phyloP scores from a whole-genome alignment of 2,888 invertebrate genomes.

The Allygus modestus region DNA sequence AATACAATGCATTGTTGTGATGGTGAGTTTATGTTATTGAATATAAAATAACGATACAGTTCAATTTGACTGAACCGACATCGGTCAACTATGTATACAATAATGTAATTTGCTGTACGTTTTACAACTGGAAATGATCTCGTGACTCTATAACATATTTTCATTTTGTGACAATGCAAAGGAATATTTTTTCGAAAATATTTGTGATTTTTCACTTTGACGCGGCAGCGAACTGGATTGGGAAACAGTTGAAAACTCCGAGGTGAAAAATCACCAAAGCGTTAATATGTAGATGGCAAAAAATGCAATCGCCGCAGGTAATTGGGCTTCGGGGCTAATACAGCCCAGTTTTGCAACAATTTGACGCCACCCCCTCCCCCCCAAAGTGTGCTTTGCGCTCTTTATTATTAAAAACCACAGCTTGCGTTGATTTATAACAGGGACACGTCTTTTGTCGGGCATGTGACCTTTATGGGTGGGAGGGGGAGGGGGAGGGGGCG shows the following conservation, averaged over 20 bases:
- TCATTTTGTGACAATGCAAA: no score
- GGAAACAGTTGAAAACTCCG: background rate
- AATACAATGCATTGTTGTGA: no score
- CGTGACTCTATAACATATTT: no score
- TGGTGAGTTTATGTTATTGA: no score
- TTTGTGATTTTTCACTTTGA: background rate
- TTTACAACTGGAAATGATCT: no score
- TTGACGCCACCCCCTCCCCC: conserved; percentile 6
- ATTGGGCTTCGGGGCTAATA: conserved; percentile 41
- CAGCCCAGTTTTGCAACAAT: conserved; percentile 49
- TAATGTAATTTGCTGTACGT: no score
- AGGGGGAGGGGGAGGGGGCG: background rate
- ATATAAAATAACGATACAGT: no score
- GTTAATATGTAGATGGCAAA: conserved; percentile 28
- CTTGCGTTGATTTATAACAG: conserved; percentile 57
- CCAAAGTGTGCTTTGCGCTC: conserved; percentile 40
- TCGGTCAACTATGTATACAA: no score
- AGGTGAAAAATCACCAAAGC: conserved; percentile 32
- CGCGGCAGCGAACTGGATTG: background rate
- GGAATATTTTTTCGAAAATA: no score
- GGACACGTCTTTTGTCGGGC: conserved; percentile 56
- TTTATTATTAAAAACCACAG: conserved; percentile 60
- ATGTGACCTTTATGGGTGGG: conserved; percentile 48
- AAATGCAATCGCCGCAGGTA: conserved; percentile 29
- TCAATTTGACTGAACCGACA: no score